Conservation (phyloP, 1,140 invertebrate genomes). For the Bemisia tabaci region DNA sequence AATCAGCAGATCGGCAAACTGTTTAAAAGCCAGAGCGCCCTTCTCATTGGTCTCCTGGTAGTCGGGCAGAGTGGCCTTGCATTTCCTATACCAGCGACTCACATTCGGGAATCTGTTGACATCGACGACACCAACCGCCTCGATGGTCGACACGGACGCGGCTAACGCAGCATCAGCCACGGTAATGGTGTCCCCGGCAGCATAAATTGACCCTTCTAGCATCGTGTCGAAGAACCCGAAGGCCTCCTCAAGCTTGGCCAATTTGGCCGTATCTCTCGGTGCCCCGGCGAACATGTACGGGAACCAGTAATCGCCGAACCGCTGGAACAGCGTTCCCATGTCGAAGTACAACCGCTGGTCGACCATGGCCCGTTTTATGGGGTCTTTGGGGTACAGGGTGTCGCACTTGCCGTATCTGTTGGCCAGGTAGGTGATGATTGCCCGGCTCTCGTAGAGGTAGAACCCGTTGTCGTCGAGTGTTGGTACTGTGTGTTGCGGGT, state of each 20-base stretch:
- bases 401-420: slow-evolving; percentile 55
- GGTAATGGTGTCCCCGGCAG: slow-evolving; percentile 50
- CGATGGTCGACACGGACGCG: slow-evolving; percentile 44
- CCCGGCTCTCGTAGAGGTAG: slow-evolving; percentile 41
- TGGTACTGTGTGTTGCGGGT: slow-evolving; percentile 51
- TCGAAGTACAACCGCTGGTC: too few species aligned
- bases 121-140: slow-evolving; percentile 35
- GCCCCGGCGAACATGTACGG: slow-evolving; percentile 47
- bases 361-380: slow-evolving; percentile 48
- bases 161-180: slow-evolving; percentile 54
- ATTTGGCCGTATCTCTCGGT: slow-evolving; percentile 45
- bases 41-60: slow-evolving; percentile 28
- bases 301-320: slow-evolving; percentile 55
- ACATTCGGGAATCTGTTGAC: slow-evolving; percentile 29
- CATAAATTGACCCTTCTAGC: slow-evolving; percentile 46
- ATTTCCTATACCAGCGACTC: slow-evolving; percentile 27
- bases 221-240: slow-evolving; percentile 51
- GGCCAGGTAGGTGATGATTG: slow-evolving; percentile 39
- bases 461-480: slow-evolving; percentile 51
- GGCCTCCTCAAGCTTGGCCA: slow-evolving; percentile 44
- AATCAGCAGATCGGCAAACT: too few species aligned
- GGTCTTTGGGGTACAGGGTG: slow-evolving; percentile 50
- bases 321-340: slow-evolving; percentile 45
- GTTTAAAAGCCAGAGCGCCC: slow-evolving; percentile 26
- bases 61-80: slow-evolving; percentile 21